Base-by-base conservation (phyloP, 2,113 vertebrate species). In the Caloenas nicobarica region DNA sequence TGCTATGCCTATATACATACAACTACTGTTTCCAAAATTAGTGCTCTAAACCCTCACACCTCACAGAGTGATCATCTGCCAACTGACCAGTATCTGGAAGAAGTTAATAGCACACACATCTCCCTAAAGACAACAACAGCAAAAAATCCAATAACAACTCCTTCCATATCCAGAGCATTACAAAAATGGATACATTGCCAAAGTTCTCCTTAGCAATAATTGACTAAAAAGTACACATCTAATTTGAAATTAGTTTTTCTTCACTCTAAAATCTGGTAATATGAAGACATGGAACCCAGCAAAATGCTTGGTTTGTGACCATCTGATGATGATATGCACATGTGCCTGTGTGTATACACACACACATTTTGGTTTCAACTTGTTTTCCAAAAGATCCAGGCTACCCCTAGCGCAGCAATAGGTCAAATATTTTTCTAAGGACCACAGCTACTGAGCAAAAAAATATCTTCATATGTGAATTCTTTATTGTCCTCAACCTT, bases 311-410 rank as follows among this genome's bases (percentile, higher is more conserved):
- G 16, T 57, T 72, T 15, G 22, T 13, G 23, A 73, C 9, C 17
- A 40, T 22, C 51, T 72, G 51, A 25, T 61, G 70, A 79, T 21
- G 16, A 79, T n/a, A 70, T 2, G 8, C 4, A 29, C 19, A 42
- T 0, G 1, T 51, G 17, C 5, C 1, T 3, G 14, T 25, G 4
- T 5, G 7, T 23, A 44, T 9, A 56, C 2, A 57, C 4, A 70
- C 13, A 38, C 2, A 42, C 16, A 21, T 12, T 79, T 58, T 6
- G 18, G 21, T 48, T 93, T 64, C 44, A 26, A 56, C 46, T 40
- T 56, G 7, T 51, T 58, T 81, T 54, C 42, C 6, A 57, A 73
- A 78, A 72, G 38, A 6, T 1, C 2, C 24, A 71, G 15, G 25
- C 9, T 34, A 81, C 89, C 3, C 16, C 42, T 28, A 53, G 10